These are phyloP conservation scores for Erpornis zantholeuca DNA, from an alignment of 2,113 vertebrate species.

Conservation along the genomic window DNA sequence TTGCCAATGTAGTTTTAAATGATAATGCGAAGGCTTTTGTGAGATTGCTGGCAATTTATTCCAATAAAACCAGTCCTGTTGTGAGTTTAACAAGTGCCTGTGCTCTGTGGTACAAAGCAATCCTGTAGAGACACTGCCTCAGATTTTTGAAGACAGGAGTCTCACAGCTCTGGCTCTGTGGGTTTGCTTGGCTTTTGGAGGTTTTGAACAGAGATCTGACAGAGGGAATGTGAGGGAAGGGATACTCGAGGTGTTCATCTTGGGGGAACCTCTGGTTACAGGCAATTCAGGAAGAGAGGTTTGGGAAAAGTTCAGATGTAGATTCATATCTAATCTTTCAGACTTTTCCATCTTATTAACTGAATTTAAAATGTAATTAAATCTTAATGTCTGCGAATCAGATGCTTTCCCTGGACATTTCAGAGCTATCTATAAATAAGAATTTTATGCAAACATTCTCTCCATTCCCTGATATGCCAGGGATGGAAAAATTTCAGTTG, in stretches of 20 bases:
- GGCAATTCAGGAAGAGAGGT: not conserved
- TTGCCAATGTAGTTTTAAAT: conserved; percentile 17
- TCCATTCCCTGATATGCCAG: not conserved
- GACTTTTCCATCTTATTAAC: not conserved
- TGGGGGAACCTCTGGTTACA: not conserved
- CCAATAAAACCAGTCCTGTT: not conserved
- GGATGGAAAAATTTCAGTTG: not conserved
- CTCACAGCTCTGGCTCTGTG: not conserved
- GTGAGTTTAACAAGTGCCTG: not conserved
- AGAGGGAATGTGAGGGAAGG: not conserved
- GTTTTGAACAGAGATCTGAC: not conserved
- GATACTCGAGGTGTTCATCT: not conserved
- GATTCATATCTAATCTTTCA: not conserved
- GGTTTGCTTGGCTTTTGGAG: not conserved
- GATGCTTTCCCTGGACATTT: not conserved
- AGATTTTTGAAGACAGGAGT: not conserved
- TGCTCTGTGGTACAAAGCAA: not conserved
- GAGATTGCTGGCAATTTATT: conserved; percentile 14
- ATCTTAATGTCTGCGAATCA: not conserved
- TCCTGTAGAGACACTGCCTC: not conserved
- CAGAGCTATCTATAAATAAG: not conserved
- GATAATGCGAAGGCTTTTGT: conserved; percentile 2
- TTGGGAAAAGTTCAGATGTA: not conserved
- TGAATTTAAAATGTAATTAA: conserved; percentile 1
- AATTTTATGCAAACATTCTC: not conserved